phyloP scores from a whole-genome alignment of 2,113 vertebrate species.

The Physeter macrocephalus region DNA sequence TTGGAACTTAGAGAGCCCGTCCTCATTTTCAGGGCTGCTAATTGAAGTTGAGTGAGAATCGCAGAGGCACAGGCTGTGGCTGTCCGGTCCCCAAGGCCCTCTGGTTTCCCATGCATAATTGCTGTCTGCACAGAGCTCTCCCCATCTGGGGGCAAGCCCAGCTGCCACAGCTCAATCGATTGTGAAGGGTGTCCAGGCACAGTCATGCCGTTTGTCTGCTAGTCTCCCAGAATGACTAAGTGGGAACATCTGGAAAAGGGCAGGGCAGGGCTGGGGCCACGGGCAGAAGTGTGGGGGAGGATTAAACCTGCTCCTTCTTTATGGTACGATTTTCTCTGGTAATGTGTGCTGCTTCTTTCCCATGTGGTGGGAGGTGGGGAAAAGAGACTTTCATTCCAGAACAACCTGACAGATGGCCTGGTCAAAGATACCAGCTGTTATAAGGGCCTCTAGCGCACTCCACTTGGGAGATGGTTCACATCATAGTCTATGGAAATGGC shows the following conservation, averaged over 20 bases:
- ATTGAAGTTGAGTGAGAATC: slow-evolving; percentile 53
- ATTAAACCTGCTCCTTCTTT: slow-evolving; percentile 78
- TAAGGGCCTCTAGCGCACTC: not conserved
- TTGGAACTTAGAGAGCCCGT: not conserved
- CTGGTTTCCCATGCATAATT: slow-evolving; percentile 76
- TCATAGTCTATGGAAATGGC: not conserved
- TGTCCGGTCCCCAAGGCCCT: slow-evolving; percentile 64
- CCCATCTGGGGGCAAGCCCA: slow-evolving; percentile 79
- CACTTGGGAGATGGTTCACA: not conserved
- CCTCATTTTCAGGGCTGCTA: slow-evolving; percentile 51
- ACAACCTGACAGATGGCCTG: not conserved
- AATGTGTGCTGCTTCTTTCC: slow-evolving; percentile 72
- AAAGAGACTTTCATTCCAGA: slow-evolving; percentile 31
- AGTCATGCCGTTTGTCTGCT: slow-evolving; percentile 76
- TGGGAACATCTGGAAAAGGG: slow-evolving; percentile 84
- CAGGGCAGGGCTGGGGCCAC: slow-evolving; percentile 51
- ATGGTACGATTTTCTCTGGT: slow-evolving; percentile 76
- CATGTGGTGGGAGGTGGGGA: slow-evolving; percentile 35
- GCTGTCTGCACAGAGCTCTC: slow-evolving; percentile 70
- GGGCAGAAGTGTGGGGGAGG: slow-evolving; percentile 47
- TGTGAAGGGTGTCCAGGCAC: slow-evolving; percentile 76
- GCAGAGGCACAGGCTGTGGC: not conserved
- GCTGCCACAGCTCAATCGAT: slow-evolving; percentile 76
- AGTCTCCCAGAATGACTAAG: slow-evolving; percentile 84
- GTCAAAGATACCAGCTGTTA: slow-evolving; percentile 13